Base-by-base conservation (phyloP, 2,113 vertebrate species). In the Datnioides undecimradiatus region DNA sequence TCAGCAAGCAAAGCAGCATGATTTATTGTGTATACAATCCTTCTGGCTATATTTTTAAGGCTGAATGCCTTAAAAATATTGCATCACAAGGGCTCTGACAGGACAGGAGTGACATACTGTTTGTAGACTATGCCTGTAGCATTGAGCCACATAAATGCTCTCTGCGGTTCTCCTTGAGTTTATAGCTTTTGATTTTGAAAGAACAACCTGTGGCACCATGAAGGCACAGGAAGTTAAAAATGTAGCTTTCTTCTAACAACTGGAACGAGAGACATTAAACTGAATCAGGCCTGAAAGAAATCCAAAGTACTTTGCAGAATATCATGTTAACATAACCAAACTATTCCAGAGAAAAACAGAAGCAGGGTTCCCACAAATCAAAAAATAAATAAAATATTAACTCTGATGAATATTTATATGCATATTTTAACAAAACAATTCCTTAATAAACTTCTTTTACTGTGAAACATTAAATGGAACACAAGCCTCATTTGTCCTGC, bases 11-110 rank as follows among this genome's bases (percentile, higher is more conserved):
- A 1, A n/a, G 40, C 27, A 77, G 59, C 29, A 23, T n/a, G 34
- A 54, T 52, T 66, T 72, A 52, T 65, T 59, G 52, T 71, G 73
- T 29, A 31, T 40, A 76, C 52, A 66, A 19, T 72, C 36, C 43
- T 38, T 72, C 59, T 43, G 51, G 73, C 80, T 82, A 71, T 43
- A 36, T 76, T 71, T 52, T 71, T 51, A 68, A 55, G 59, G 63
- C 23, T 19, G 25, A 49, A 76, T 63, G 49, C 34, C 54, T 68
- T 68, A 23, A 73, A 63, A 63, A 51, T 12, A 65, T 71, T 78
- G 19, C 75, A 74, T 67, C 59, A 73, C 40, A 62, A 62, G 21
- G 49, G 34, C 76, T 46, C 29, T 38, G 31, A 58, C 33, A 46
- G 31, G 46, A 66, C 46, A 14, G 29, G 41, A n/a, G n/a, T 58